Evolutionary conservation across 2,113 vertebrate species (phyloP), one percentile per base, ranked within the genome.

Genomic region (Apeltes quadracus): DNA sequence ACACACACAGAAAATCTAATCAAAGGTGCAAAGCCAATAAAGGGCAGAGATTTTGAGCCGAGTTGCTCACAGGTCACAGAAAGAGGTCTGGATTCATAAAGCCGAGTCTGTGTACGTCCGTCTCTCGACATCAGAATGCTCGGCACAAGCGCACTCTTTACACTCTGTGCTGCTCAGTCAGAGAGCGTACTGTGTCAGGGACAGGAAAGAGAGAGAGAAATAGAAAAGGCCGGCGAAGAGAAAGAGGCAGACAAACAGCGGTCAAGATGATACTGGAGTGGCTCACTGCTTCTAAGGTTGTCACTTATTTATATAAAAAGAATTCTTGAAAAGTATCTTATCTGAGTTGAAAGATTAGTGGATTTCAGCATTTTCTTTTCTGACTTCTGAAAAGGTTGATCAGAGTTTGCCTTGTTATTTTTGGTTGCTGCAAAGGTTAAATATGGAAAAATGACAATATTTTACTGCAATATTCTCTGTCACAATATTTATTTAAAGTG

Each of bases 111-210:
- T 92, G 78, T 85, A 80, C 69, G 83, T 78, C 48, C 48, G 32
- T 22, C 68, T 62, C 56, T 76, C 72, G 11, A 75, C 89, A 90
- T 92, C 82, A 89, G 57, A 74, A 90, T 92, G 88, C 88, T 90
- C 75, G 9, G 87, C 89, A 90, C 87, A 87, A 36, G 39, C 83
- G 32, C 64, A 39, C 67, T 71, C 78, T 69, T 80, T 72, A 75
- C 81, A 72, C 86, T 80, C 69, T 15, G 46, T 15, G 62, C 76
- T 22, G 83, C 83, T 83, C 76, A 73, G 84, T 88, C 83, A 81
- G 78, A 88, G 85, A 75, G 85, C 62, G 43, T 76, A 64, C 72
- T 90, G 85, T 89, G 79, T 87, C 54, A 39, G 29, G 41, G 75
- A 72, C 38, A 76, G 63, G 29, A 68, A 54, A 76, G 72, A 44